Evolutionary conservation across 2,888 invertebrate species (phyloP), one percentile per base, ranked within the genome.

Genomic region (Falcaria lacertinaria): DNA sequence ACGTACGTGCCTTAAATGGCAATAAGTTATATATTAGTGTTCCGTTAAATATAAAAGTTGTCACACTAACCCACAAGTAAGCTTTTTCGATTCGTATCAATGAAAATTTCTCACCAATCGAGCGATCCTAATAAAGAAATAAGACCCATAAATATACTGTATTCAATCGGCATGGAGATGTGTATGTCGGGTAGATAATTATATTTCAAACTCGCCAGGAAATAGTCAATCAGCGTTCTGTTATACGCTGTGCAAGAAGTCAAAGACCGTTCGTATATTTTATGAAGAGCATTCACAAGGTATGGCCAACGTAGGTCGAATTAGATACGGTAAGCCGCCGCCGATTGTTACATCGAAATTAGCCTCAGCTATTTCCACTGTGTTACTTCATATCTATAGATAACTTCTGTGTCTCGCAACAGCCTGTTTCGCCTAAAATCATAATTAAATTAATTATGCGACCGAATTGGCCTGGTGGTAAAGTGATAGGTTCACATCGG

Each of bases 201-300:
- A 69, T 59, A 50, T 60, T 60, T 53, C 54, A 52, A 49, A 54
- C 58, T 56, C 13, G 60, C 61, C 70, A 72, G 73, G 69, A 78
- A 77, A 69, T 65, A 69, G 60, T 63, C 66, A 69, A 76, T 78
- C 69, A 74, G 65, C 64, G 65, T 73, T 68, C 71, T 69, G 69
- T 71, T 70, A 74, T 59, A 67, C 63, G 50, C 57, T 54, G 59
- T 61, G 57, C 62, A 62, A 69, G 64, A 69, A 77, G 80, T 80
- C 80, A 80, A 80, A 72, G 74, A 80, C 80, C 79, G 78, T 73
- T 58, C 57, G 57, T 64, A 66, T 69, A 67, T 72, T 66, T n/a
- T 73, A 65, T 64, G 68, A 63, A 57, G 60, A 60, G 59, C 57
- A 59, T 44, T 50, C 43, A 46, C 47, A 48, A 50, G 52, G 44